Conservation (phyloP, 2,888 invertebrate genomes). For the Nebria salina region DNA sequence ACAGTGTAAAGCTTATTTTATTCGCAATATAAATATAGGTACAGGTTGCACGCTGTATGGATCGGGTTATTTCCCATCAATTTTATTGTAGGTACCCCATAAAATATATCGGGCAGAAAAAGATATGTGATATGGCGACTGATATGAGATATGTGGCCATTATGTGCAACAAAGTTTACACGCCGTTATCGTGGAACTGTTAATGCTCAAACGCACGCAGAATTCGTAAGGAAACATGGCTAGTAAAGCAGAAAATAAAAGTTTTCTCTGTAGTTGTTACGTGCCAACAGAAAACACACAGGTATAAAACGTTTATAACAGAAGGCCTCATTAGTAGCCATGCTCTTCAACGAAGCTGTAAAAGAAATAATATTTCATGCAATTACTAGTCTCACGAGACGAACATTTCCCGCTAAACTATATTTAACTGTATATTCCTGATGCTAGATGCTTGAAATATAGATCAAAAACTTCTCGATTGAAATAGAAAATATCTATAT, state of each 20-base stretch:
- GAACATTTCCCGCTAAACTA: too few species aligned
- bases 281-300: neutral
- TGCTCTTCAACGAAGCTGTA: neutral
- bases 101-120: conserved; percentile 22
- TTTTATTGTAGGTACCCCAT: conserved; percentile 28
- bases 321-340: neutral
- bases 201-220: conserved; percentile 37
- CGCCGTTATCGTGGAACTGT: conserved; percentile 31
- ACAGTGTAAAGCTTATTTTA: neutral
- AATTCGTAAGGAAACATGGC: conserved; percentile 7
- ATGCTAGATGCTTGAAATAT: too few species aligned
- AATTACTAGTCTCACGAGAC: neutral
- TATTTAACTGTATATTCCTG: too few species aligned
- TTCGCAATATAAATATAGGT: neutral
- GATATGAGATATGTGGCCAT: conserved; percentile 34
- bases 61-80: conserved; percentile 22
- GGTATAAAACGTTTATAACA: neutral
- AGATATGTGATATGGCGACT: conserved; percentile 24
- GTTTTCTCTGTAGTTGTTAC: neutral
- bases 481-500: neutral
- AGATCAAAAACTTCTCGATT: neutral
- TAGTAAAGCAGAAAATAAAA: neutral
- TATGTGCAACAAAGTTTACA: conserved; percentile 28
- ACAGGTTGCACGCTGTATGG: neutral
- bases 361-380: neutral